Percentiles rank a stretch among this genome's conserved stretches.
These are phyloP conservation scores for Xenopus tropicalis DNA, from an alignment of 2,113 vertebrate species.

Conservation along the genomic window UCB_Xtro_10.0 CM004448.2:90867501-90868000, in stretches of 20 bases:
- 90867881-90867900: not conserved
- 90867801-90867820: not conserved
- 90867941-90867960: constrained; percentile 32
- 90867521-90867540: too few species aligned
- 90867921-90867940: constrained; percentile 16
- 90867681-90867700: not conserved
- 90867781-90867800: constrained; percentile 12
- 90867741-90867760: not conserved
- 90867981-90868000: not conserved
- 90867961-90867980: constrained; percentile 6
- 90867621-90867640: constrained; percentile 15
- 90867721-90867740: not conserved
- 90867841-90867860: not conserved
- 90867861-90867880: not conserved
- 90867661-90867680: not conserved
- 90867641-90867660: not conserved
- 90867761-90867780: not conserved
- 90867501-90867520: too few species aligned
- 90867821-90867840: constrained; percentile 7
- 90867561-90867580: too few species aligned
- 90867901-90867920: too few species aligned
- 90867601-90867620: too few species aligned
- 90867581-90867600: too few species aligned
- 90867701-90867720: constrained; percentile 5
- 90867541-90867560: too few species aligned